Conservation (phyloP, 1,140 invertebrate species). For the Apis florea region DNA sequence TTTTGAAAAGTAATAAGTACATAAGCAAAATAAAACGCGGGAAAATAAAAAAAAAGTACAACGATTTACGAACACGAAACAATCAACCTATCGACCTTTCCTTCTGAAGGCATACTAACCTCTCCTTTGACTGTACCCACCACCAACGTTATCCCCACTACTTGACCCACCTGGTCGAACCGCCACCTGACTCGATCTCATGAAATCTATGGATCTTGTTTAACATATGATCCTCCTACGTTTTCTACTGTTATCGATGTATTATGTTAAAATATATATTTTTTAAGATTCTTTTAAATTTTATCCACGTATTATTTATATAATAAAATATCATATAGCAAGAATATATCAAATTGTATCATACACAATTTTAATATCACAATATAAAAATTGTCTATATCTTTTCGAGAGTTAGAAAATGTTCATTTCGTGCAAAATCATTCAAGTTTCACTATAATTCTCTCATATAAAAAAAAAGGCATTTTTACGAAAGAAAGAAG, state of each 20-base stretch:
- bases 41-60: constrained; percentile 6
- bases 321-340: neutral
- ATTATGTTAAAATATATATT: neutral
- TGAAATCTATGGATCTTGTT: constrained; percentile 55
- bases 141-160: constrained; percentile 49
- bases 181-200: constrained; percentile 66
- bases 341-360: neutral
- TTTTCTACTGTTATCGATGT: neutral
- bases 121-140: constrained; percentile 51
- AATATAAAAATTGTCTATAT: neutral
- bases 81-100: constrained; percentile 65
- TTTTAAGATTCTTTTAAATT: neutral
- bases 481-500: constrained; percentile 7
- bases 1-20: neutral
- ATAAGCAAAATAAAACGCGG: neutral
- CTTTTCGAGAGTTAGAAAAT: constrained; percentile 37
- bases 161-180: constrained; percentile 62
- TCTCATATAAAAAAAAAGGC: constrained; percentile 2
- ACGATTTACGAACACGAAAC: constrained; percentile 14
- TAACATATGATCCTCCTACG: constrained; percentile 23
- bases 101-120: constrained; percentile 60
- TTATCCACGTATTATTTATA: neutral
- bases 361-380: neutral
- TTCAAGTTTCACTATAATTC: constrained; percentile 34
- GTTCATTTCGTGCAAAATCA: constrained; percentile 12